Evolutionary conservation across 2,113 vertebrate genomes (phyloP), one percentile per base, ranked within the genome.

Genomic region (Erythrocebus patas): DNA sequence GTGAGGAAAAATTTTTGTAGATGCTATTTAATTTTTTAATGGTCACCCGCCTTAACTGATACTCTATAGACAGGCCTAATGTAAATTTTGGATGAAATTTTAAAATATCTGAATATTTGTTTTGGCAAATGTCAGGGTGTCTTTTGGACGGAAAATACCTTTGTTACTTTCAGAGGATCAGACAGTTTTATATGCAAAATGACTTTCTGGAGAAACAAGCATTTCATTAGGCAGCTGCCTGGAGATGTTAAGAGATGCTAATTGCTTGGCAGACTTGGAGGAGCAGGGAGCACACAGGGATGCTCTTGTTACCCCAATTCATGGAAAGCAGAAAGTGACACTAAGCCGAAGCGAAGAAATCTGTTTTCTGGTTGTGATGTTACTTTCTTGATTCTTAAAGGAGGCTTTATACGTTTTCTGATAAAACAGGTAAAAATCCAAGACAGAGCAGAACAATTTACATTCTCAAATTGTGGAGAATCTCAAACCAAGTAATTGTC

Each of bases 201-300:
- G 43, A 82, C 66, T 91, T 96, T 98, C 96, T 97, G 94, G 97
- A 98, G 97, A 98, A 98, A 98, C 72, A 96, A 97, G 93, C 93
- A 98, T 98, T 98, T 98, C 93, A 97, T 98, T 98, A 98, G 97
- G 79, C 98, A 98, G 97, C 97, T 98, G 95, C 96, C 93, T 97
- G 96, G 90, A 98, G 98, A 97, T 98, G 94, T 91, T 98, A 96
- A 97, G 96, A 98, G 97, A 98, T 97, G 96, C 92, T 98, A 97
- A 98, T 98, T 97, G 84, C 91, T 96, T 98, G 97, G 96, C 96
- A 97, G 92, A 93, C 91, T 88, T 91, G 89, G 30, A 95, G 93
- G 59, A 97, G 2, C 90, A 27, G 72, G 80, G 93, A 79, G 45
- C 45, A 64, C n/a, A 70, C 84, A 97, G 84, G 84, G 40, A 85